Evolutionary conservation across 2,797 vertebrate genomes (phyloP).

Genomic region (Urosaurus nigricauda): DNA sequence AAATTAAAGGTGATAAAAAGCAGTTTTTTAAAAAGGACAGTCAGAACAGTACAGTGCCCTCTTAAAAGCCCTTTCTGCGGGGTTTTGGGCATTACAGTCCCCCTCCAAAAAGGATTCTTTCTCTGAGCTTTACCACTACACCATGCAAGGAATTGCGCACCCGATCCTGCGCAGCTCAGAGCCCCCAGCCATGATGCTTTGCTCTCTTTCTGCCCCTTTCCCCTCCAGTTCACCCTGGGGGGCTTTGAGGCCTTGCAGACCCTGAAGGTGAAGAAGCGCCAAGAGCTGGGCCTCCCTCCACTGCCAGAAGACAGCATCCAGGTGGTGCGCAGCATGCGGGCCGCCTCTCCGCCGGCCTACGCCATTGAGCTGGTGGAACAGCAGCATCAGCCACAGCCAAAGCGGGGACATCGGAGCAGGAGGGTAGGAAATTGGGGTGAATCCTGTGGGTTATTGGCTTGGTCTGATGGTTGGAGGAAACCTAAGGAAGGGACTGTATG

Average conservation of each 20-base stretch:
- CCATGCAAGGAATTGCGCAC: too few species aligned
- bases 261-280: slow-evolving; percentile 87
- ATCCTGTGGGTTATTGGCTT: too few species aligned
- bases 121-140: too few species aligned
- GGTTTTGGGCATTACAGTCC: too few species aligned
- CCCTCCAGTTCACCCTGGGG: slow-evolving; percentile 90
- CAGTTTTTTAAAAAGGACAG: too few species aligned
- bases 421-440: slow-evolving; percentile 78
- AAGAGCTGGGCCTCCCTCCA: slow-evolving; percentile 84
- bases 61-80: too few species aligned
- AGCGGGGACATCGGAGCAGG: slow-evolving; percentile 89
- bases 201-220: background rate
- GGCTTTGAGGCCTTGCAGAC: slow-evolving; percentile 92
- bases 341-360: slow-evolving; percentile 90
- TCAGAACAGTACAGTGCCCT: too few species aligned
- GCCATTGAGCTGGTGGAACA: slow-evolving; percentile 93
- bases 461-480: background rate
- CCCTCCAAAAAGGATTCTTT: too few species aligned
- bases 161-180: too few species aligned
- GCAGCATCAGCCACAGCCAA: slow-evolving; percentile 82
- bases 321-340: slow-evolving; percentile 91
- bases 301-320: slow-evolving; percentile 95
- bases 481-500: background rate
- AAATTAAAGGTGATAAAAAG: too few species aligned
- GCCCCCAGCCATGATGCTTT: too few species aligned